These are phyloP conservation scores for Pachyuromys duprasi DNA, from an alignment of 2,797 vertebrate genomes.

Conservation along the genomic window DNA sequence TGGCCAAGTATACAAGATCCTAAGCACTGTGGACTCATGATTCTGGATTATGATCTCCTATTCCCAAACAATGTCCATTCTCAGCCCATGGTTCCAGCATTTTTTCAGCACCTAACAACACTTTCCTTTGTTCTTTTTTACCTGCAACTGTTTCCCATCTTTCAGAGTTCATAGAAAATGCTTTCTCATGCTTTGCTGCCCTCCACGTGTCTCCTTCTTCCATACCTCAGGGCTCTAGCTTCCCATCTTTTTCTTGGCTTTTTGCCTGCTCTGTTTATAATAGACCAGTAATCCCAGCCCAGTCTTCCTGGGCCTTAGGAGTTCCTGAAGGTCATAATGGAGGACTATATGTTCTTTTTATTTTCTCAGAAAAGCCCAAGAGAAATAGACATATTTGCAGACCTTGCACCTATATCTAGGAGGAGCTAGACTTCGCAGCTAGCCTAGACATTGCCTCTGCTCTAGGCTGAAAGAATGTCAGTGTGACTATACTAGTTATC, in stretches of 20 bases:
- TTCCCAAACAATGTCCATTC: background rate
- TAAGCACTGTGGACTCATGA: background rate
- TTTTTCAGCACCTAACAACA: background rate
- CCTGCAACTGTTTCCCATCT: background rate
- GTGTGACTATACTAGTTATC: background rate
- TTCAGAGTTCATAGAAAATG: background rate
- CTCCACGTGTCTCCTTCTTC: background rate
- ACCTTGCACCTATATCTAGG: background rate
- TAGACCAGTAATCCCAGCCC: background rate
- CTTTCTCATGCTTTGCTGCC: background rate
- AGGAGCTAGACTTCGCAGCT: background rate
- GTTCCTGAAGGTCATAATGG: background rate
- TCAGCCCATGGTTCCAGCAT: background rate
- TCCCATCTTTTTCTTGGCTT: background rate
- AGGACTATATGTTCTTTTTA: background rate
- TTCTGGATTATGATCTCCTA: background rate
- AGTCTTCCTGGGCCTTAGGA: background rate
- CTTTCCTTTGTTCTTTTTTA: background rate
- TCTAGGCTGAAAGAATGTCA: slow-evolving; percentile 4
- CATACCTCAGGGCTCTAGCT: fast-evolving
- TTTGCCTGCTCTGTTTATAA: background rate
- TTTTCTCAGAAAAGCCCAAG: slow-evolving; percentile 32
- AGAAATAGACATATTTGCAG: background rate
- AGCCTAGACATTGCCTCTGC: background rate
- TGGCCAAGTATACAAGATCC: background rate